phyloP scores from a whole-genome alignment of 2,113 vertebrate genomes.

The Nycticorax nycticorax region DNA sequence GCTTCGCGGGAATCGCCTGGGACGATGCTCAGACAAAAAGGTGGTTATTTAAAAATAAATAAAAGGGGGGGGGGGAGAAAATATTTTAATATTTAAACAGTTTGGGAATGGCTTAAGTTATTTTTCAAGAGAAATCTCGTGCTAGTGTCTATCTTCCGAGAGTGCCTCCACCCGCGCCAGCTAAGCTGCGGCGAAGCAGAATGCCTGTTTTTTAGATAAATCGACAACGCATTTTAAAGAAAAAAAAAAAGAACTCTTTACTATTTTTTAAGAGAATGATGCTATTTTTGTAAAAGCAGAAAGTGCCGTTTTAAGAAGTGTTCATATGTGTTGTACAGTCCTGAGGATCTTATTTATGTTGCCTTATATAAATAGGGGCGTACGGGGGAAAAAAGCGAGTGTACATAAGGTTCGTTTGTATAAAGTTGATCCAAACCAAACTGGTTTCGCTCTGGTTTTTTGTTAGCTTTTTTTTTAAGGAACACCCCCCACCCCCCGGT shows the following conservation, averaged over 20 bases:
- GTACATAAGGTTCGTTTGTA: constrained; percentile 63
- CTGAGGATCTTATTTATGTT: constrained; percentile 68
- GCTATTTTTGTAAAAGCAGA: constrained; percentile 61
- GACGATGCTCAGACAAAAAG: background rate
- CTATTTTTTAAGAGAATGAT: constrained; percentile 59
- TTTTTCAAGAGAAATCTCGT: constrained; percentile 1
- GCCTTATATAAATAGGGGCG: constrained; percentile 63
- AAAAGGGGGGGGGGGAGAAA: background rate
- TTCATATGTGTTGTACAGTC: constrained; percentile 63
- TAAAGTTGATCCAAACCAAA: constrained; percentile 57
- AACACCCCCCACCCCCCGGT: too few relatives aligned
- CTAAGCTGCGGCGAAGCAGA: background rate
- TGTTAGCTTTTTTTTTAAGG: background rate
- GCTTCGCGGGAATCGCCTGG: background rate
- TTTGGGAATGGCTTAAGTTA: constrained; percentile 56
- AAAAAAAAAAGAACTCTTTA: background rate
- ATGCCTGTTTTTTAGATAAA: constrained; percentile 36
- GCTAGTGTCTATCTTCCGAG: background rate
- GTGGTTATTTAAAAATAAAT: constrained; percentile 20
- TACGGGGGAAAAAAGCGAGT: background rate
- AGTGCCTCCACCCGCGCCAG: background rate
- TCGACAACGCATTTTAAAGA: background rate
- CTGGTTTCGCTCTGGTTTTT: background rate
- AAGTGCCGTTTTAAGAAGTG: constrained; percentile 38
- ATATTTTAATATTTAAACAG: constrained; percentile 57